Evolutionary conservation across 2,113 vertebrate species (phyloP), one percentile per base, ranked within the genome.

Genomic region (Sturnus vulgaris): DNA sequence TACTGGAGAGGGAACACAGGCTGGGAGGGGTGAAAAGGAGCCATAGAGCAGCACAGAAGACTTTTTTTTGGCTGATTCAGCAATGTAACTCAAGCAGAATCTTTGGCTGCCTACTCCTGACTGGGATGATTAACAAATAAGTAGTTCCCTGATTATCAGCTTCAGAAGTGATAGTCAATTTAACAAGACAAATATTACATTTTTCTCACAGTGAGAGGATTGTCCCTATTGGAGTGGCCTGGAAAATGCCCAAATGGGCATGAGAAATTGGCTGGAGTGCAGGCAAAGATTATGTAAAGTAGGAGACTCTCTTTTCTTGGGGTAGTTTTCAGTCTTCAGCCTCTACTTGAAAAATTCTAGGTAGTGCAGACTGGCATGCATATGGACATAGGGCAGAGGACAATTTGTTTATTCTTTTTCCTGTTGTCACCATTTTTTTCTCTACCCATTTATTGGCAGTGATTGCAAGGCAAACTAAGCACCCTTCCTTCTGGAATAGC

Each of bases 131-230:
- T 75, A 85, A 50, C 37, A 90, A 94, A 90, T 93, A 94, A 90
- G 66, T 44, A 60, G 49, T 57, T 76, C 73, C 46, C 53, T 39
- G n/a, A 72, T 69, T 92, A 95, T 88, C 85, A 88, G 63, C 40
- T 64, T 40, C 53, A 91, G 49, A 82, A 94, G 18, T 2, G 44
- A 85, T 37, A 75, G 28, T 57, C 19, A 0, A 52, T 61, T 68
- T 76, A 69, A 82, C 0, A 2, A 94, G 61, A 20, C 82, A 94
- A 94, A 77, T 79, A 85, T 5, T 72, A 46, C 5, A 88, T 86
- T 92, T 87, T 93, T 92, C 88, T 95, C 85, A 88, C n/a, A 56
- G 40, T 65, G 33, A 46, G 85, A 87, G 50, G 50, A 72, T 49
- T 76, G 7, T 76, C 28, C 25, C 17, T 64, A 1, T 53, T 52